Evolutionary conservation across 2,888 invertebrate genomes (phyloP).

Genomic region (Melitaea athalia): DNA sequence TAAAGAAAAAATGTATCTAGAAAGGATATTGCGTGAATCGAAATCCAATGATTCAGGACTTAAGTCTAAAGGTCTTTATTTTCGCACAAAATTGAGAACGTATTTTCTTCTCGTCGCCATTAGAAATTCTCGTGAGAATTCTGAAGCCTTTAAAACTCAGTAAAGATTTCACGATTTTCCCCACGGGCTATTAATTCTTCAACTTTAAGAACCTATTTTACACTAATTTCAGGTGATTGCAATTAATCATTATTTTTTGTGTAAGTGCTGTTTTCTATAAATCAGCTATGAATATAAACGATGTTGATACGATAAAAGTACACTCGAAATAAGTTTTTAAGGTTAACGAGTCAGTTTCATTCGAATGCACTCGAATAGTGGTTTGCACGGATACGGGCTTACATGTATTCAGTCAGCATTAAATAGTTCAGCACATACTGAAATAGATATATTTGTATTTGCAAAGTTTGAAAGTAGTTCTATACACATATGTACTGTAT

Average conservation of each 20-base stretch:
- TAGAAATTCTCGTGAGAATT: conserved; percentile 9
- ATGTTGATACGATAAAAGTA: no score
- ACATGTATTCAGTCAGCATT: no score
- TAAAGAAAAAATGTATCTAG: neutral
- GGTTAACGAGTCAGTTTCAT: no score
- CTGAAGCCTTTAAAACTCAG: conserved; percentile 9
- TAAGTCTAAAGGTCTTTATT: conserved; percentile 8
- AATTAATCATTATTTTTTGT: neutral
- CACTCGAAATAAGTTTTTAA: no score
- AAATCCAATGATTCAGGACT: conserved; percentile 7
- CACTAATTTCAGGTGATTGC: conserved; percentile 1
- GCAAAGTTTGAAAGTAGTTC: no score
- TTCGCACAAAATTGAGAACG: conserved; percentile 1
- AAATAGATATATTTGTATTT: no score
- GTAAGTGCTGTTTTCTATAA: neutral
- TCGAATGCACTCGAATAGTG: no score
- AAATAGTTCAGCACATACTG: no score
- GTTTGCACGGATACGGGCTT: no score
- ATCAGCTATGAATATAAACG: neutral
- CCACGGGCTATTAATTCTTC: conserved; percentile 6
- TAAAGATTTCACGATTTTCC: conserved; percentile 9
- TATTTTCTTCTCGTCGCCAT: conserved; percentile 6
- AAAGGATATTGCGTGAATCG: neutral
- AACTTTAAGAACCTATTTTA: neutral
- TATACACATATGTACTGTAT: no score